A percentile compares a stretch with the other conserved stretches of the same genome.
phyloP scores from a whole-genome alignment of 2,797 vertebrate genomes.

The Alosa sapidissima region DNA sequence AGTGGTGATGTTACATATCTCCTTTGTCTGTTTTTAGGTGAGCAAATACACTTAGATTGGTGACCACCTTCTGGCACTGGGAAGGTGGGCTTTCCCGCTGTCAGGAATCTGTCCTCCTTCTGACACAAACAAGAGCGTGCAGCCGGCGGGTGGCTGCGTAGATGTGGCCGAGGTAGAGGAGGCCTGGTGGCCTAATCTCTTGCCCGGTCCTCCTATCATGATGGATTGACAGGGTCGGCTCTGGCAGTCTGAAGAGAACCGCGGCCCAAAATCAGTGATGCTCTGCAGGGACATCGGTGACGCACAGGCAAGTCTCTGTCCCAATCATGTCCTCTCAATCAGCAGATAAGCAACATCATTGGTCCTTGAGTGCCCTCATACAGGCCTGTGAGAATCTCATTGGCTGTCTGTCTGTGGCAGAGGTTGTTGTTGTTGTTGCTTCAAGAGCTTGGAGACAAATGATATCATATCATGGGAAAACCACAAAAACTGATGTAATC shows the following conservation, averaged over 20 bases:
- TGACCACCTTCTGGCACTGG: background rate
- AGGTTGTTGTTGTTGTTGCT: background rate
- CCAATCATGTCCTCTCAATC: constrained; percentile 45
- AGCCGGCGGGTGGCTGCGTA: constrained; percentile 58
- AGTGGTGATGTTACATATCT: background rate
- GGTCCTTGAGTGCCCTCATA: constrained; percentile 32
- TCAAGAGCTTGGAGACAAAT: background rate
- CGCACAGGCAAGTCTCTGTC: constrained; percentile 27
- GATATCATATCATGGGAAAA: background rate
- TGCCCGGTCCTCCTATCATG: constrained; percentile 64
- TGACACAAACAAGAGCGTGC: constrained; percentile 40
- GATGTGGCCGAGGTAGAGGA: constrained; percentile 67
- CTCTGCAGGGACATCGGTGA: constrained; percentile 51
- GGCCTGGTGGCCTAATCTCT: constrained; percentile 63
- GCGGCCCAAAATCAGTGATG: constrained; percentile 57
- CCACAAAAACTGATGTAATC: background rate
- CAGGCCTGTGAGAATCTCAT: constrained; percentile 3
- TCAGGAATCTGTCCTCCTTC: constrained; percentile 22
- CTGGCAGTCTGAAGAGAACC: constrained; percentile 62
- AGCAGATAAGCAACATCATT: constrained; percentile 33
- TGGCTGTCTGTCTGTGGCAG: background rate
- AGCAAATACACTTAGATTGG: background rate
- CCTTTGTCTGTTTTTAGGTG: background rate
- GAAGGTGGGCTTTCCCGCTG: background rate
- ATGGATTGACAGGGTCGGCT: constrained; percentile 62